phyloP scores from a whole-genome alignment of 2,797 vertebrate species.

The Coregonus sp. region DNA sequence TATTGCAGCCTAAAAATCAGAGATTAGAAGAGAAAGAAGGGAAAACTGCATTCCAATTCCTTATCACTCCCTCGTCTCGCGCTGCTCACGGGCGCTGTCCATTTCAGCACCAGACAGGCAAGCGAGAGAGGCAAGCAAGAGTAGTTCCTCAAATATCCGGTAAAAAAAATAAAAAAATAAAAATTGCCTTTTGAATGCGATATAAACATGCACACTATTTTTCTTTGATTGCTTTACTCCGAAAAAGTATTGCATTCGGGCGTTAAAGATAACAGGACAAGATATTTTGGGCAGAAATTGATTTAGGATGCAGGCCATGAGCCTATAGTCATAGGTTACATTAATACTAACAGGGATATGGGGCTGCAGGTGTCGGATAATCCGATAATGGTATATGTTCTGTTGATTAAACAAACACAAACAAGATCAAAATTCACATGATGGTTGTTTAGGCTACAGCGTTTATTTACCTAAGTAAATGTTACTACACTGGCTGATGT shows the following conservation, averaged over 20 bases:
- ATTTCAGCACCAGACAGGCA: constrained; percentile 61
- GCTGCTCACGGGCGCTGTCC: constrained; percentile 73
- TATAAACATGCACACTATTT: not conserved
- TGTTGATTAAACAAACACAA: not conserved
- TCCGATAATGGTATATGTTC: not conserved
- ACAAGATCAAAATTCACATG: not conserved
- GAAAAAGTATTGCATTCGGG: too few species aligned
- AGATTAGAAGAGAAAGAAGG: not conserved
- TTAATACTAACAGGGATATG: not conserved
- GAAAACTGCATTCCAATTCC: too few species aligned
- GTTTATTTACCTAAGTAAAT: not conserved
- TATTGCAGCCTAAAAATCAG: not conserved
- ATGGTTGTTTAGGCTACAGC: not conserved
- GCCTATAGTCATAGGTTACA: not conserved
- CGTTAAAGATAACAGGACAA: too few species aligned
- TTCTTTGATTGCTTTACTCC: not conserved
- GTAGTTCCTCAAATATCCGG: not conserved
- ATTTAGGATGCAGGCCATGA: not conserved
- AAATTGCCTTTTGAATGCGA: not conserved
- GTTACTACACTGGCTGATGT: not conserved
- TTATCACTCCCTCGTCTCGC: constrained; percentile 44
- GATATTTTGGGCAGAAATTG: too few species aligned
- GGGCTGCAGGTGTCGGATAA: not conserved
- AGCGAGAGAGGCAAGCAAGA: not conserved
- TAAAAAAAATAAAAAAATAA: not conserved